phyloP scores from a whole-genome alignment of 2,888 invertebrate species.

The Lycocerus yunnanus region DNA sequence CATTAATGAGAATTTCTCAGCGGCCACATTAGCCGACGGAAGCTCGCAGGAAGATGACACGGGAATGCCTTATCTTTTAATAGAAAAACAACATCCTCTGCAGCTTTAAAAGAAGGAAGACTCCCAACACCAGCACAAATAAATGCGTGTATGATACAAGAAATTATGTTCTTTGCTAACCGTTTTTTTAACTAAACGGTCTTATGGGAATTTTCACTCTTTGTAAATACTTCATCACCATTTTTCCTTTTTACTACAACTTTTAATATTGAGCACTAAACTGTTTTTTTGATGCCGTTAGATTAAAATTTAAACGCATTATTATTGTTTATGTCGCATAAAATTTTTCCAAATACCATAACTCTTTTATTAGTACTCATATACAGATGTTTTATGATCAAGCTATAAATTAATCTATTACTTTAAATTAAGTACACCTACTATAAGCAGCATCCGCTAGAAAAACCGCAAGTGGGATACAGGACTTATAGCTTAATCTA shows the following conservation, averaged over 20 bases:
- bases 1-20: constrained; percentile 50
- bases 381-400: not conserved
- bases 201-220: constrained; percentile 1
- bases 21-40: constrained; percentile 47
- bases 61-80: constrained; percentile 47
- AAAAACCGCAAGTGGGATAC: not conserved
- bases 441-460: not conserved
- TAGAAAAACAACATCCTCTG: constrained; percentile 43
- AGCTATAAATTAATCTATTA: not conserved
- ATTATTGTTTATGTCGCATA: not conserved
- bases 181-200: constrained; percentile 6
- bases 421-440: no score
- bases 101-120: constrained; percentile 30
- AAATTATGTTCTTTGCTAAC: constrained; percentile 18
- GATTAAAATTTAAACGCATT: not conserved
- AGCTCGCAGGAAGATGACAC: constrained; percentile 44
- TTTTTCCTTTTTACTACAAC: not conserved
- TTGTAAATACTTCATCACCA: constrained; percentile 2
- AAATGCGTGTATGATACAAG: constrained; percentile 24
- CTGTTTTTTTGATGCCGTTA: not conserved
- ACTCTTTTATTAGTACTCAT: not conserved
- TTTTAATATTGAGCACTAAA: not conserved
- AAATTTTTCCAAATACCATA: not conserved
- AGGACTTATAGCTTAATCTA: no score
- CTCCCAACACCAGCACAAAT: constrained; percentile 15